These are phyloP conservation scores for Saimiri boliviensis DNA, from an alignment of 2,113 vertebrate genomes.

Conservation along the genomic window DNA sequence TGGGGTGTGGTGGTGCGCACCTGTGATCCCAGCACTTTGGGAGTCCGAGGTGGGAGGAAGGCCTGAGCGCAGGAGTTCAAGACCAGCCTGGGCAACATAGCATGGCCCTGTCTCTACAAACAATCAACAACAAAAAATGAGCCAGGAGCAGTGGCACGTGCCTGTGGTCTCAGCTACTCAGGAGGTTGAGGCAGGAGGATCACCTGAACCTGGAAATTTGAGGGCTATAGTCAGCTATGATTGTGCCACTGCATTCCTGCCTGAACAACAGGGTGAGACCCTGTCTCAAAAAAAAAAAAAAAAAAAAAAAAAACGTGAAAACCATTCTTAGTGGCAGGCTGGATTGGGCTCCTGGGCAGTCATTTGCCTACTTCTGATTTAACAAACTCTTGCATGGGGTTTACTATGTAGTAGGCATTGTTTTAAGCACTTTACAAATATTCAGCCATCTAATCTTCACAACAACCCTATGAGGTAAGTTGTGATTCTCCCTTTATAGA, in stretches of 20 bases:
- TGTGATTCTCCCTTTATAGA: neutral
- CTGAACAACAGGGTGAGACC: neutral
- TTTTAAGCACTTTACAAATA: neutral
- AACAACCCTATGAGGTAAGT: neutral
- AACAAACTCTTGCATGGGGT: neutral
- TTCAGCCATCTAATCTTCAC: neutral
- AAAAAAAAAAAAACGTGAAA: neutral
- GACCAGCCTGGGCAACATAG: neutral
- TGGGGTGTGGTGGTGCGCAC: neutral
- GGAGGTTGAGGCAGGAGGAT: neutral
- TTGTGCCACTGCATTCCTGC: neutral
- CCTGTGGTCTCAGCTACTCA: neutral
- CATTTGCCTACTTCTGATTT: neutral
- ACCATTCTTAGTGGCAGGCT: neutral
- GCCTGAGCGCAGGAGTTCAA: neutral
- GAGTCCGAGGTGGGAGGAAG: neutral
- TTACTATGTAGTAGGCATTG: neutral
- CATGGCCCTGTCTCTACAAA: neutral
- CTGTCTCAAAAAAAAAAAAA: neutral
- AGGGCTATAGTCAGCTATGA: neutral
- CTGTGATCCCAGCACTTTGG: neutral
- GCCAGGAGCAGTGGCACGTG: neutral
- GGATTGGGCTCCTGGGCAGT: fast-evolving
- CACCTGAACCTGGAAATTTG: neutral
- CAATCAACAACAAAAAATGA: neutral